Percentiles rank a stretch among this genome's conserved stretches.
Evolutionary conservation across 2,113 vertebrate genomes (phyloP).

Genomic region (Crotophaga sulcirostris): DNA sequence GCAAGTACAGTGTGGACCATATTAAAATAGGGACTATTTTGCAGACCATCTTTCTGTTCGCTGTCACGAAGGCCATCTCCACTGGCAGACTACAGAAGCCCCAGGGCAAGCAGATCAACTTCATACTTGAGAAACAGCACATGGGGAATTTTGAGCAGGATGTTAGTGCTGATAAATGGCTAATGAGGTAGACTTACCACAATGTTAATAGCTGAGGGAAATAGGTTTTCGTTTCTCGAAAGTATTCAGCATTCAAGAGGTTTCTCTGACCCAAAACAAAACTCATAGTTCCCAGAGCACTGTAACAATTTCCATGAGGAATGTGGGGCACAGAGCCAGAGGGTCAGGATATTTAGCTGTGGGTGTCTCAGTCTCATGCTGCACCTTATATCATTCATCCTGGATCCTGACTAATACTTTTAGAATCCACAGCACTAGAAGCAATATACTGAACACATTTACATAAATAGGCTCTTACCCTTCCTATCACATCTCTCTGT

Average conservation of each 20-base stretch:
- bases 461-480: background rate
- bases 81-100: background rate
- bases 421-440: background rate
- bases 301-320: background rate
- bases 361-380: background rate
- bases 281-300: background rate
- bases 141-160: background rate
- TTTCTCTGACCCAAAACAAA: background rate
- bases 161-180: background rate
- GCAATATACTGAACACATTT: background rate
- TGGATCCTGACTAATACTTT: background rate
- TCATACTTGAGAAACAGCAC: background rate
- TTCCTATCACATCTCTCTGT: background rate
- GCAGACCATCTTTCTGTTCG: conserved; percentile 5
- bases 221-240: background rate
- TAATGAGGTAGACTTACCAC: background rate
- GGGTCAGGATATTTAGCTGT: background rate
- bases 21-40: conserved; percentile 49
- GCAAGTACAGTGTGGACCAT: background rate
- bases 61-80: conserved; percentile 17
- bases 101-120: background rate
- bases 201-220: background rate
- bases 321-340: background rate
- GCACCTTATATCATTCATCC: background rate
- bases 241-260: background rate